Evolutionary conservation across 2,797 vertebrate species (phyloP).

Genomic region (Helostoma temminkii): DNA sequence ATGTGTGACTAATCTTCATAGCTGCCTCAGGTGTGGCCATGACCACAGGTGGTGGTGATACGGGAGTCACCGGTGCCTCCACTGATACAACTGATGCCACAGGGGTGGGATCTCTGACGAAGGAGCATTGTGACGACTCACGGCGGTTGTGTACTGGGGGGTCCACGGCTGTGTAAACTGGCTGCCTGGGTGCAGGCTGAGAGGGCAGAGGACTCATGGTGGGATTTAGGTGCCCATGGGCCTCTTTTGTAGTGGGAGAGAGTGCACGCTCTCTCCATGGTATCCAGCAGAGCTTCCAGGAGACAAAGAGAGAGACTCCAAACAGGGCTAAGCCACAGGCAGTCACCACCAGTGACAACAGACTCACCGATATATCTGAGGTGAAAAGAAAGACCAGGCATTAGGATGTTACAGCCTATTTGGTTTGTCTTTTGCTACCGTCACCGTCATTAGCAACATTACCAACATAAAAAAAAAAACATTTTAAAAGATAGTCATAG

Average conservation of each 20-base stretch:
- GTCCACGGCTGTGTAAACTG: constrained; percentile 91
- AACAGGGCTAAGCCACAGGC: constrained; percentile 97
- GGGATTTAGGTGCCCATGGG: constrained; percentile 80
- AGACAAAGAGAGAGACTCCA: constrained; percentile 97
- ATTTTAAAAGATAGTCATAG: too few species aligned
- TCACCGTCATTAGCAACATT: too few species aligned
- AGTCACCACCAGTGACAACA: constrained; percentile 95
- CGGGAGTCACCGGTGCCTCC: constrained; percentile 83
- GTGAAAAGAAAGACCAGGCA: constrained; percentile 22
- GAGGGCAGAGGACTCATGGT: constrained; percentile 71
- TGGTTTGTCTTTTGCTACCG: neutral
- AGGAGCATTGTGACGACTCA: constrained; percentile 84
- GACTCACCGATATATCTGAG: constrained; percentile 96
- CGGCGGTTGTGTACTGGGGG: constrained; percentile 87
- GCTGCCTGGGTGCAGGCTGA: constrained; percentile 83
- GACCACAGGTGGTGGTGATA: constrained; percentile 83
- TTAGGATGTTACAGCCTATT: constrained; percentile 12
- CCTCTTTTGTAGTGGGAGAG: constrained; percentile 89
- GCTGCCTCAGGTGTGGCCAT: constrained; percentile 89
- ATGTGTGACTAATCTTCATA: constrained; percentile 99
- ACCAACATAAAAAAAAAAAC: too few species aligned
- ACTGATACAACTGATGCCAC: constrained; percentile 90
- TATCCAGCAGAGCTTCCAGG: constrained; percentile 99
- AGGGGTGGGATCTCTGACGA: constrained; percentile 87
- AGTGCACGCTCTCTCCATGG: constrained; percentile 95